phyloP scores from a whole-genome alignment of 64 coral and sea anemone species.

The Montipora cactus region DNA sequence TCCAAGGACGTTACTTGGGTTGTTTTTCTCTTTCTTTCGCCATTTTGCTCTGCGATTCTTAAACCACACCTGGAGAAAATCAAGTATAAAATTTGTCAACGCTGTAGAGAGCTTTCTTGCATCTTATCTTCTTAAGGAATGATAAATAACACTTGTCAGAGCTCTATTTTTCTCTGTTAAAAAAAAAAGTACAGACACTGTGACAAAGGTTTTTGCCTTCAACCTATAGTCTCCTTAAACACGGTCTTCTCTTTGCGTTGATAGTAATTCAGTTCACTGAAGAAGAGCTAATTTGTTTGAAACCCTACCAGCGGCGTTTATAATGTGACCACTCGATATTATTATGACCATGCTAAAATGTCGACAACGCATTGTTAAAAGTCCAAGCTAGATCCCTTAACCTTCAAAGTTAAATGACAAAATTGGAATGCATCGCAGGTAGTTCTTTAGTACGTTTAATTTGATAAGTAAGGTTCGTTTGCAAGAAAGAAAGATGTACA shows the following conservation, averaged over 20 bases:
- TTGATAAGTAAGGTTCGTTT: constrained; percentile 28
- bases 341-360: constrained; percentile 33
- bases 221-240: constrained; percentile 35
- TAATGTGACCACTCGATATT: not conserved
- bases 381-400: constrained; percentile 23
- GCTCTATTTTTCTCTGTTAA: constrained; percentile 29
- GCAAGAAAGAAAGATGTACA: not conserved
- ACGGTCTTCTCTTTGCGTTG: constrained; percentile 5
- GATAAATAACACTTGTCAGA: constrained; percentile 36
- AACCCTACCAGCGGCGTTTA: not conserved
- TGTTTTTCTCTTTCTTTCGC: constrained; percentile 99
- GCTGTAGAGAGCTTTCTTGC: not conserved
- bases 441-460: constrained; percentile 42
- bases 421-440: constrained; percentile 11
- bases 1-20: constrained; percentile 75
- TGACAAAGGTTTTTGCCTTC: constrained; percentile 16
- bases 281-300: not conserved
- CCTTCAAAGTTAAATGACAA: constrained; percentile 26
- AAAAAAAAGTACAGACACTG: constrained; percentile 27
- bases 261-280: not conserved
- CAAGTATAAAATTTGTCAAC: constrained; percentile 6
- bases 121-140: not conserved
- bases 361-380: constrained; percentile 41
- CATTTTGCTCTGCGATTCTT: constrained; percentile 98
- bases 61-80: constrained; percentile 90